Conservation (phyloP, 2,888 invertebrate genomes). For the Lamellibrachia satsuma region DNA sequence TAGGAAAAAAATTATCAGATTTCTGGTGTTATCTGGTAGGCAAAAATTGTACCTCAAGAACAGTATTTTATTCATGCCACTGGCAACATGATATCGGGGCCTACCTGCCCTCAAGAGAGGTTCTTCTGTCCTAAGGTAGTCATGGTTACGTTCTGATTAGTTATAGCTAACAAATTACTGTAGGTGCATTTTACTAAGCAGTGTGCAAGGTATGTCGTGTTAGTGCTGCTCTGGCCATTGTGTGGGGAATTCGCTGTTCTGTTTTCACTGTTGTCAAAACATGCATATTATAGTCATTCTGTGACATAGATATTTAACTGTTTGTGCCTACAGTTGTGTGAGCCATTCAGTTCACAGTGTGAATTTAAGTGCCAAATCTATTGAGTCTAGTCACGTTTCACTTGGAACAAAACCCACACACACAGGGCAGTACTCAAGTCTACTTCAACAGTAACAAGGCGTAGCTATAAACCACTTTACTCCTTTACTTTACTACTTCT, state of each 20-base stretch:
- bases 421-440: background rate
- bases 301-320: background rate
- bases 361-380: background rate
- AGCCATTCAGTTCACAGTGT: background rate
- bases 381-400: background rate
- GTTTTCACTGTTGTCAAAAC: background rate
- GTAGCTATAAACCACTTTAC: background rate
- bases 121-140: too few species aligned
- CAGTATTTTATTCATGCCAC: too few species aligned
- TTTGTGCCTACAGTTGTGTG: background rate
- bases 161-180: background rate
- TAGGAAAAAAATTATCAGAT: too few species aligned
- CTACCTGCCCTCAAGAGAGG: too few species aligned
- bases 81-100: too few species aligned
- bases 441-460: background rate
- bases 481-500: background rate
- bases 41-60: too few species aligned
- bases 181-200: background rate
- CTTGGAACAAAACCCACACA: background rate
- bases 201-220: background rate
- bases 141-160: too few species aligned
- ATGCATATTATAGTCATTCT: background rate
- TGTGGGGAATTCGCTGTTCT: background rate
- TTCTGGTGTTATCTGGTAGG: too few species aligned
- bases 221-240: background rate